These are phyloP conservation scores for Lepidothrix coronata DNA, from an alignment of 2,113 vertebrate genomes.

Conservation along the genomic window DNA sequence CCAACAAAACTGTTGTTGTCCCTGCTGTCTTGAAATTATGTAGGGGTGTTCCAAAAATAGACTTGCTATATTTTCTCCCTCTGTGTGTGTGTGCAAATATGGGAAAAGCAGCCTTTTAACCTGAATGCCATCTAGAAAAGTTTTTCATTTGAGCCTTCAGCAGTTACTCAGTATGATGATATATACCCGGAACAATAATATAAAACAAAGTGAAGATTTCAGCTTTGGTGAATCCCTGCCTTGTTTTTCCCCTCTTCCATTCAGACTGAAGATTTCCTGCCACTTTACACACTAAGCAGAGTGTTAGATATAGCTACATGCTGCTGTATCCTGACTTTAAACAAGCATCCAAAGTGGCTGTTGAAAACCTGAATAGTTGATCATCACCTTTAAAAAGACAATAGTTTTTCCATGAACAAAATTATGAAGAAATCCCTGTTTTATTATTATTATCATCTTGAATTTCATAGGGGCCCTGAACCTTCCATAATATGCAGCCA, in stretches of 20 bases:
- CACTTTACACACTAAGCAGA: background rate
- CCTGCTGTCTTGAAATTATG: background rate
- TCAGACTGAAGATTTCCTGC: background rate
- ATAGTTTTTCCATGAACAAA: background rate
- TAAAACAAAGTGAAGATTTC: background rate
- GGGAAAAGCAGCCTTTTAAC: background rate
- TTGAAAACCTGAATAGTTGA: conserved; percentile 39
- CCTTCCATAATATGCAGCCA: conserved; percentile 35
- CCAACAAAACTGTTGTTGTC: background rate
- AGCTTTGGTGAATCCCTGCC: background rate
- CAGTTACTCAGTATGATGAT: background rate
- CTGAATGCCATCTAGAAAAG: background rate
- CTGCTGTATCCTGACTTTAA: background rate
- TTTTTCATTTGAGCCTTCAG: background rate
- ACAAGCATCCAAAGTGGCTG: background rate
- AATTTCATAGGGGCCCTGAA: background rate
- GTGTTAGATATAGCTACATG: background rate
- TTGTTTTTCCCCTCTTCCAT: background rate
- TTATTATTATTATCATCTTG: conserved; percentile 19
- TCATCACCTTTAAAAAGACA: conserved; percentile 32
- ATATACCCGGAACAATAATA: background rate
- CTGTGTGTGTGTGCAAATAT: background rate
- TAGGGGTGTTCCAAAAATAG: background rate
- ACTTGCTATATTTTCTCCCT: background rate
- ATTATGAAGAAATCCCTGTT: conserved; percentile 31